A percentile compares a stretch with the other conserved stretches of the same genome.
These are phyloP conservation scores for Micropoecilia bifurca DNA, from an alignment of 2,797 vertebrate species.

Conservation along the genomic window DNA sequence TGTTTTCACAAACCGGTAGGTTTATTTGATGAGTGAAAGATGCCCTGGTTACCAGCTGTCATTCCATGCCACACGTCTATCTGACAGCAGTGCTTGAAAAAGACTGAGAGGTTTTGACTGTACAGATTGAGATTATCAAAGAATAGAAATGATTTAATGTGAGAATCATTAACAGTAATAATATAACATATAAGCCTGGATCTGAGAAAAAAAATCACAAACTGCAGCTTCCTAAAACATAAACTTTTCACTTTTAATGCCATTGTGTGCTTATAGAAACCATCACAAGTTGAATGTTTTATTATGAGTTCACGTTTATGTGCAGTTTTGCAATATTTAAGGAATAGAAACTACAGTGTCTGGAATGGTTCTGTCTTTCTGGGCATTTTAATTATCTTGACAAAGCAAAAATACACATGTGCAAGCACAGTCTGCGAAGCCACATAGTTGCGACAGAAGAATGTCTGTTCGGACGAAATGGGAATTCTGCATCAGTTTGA, in stretches of 20 bases:
- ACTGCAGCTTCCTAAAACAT: conserved; percentile 19
- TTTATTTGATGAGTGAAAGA: neutral
- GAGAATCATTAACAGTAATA: neutral
- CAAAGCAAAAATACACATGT: conserved; percentile 22
- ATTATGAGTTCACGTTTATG: neutral
- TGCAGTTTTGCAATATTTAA: conserved; percentile 21
- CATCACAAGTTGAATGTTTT: conserved; percentile 2
- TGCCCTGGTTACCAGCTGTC: neutral
- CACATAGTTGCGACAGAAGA: conserved; percentile 17
- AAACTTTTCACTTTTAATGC: conserved; percentile 31
- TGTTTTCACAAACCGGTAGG: neutral
- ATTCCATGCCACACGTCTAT: neutral
- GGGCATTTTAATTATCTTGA: conserved; percentile 30
- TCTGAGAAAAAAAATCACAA: conserved; percentile 10
- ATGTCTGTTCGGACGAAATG: conserved; percentile 24
- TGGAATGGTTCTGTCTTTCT: conserved; percentile 14
- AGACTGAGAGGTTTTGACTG: neutral
- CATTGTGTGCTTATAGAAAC: conserved; percentile 7
- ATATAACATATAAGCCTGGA: neutral
- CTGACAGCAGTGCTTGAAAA: neutral
- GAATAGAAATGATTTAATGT: conserved; percentile 2
- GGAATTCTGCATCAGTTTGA: conserved; percentile 40
- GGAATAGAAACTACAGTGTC: conserved; percentile 34
- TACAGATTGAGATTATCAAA: conserved; percentile 2
- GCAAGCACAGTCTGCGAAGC: conserved; percentile 26